These are phyloP conservation scores for Sebastes miniatus DNA, from an alignment of 2,797 vertebrate species.

Conservation along the genomic window DNA sequence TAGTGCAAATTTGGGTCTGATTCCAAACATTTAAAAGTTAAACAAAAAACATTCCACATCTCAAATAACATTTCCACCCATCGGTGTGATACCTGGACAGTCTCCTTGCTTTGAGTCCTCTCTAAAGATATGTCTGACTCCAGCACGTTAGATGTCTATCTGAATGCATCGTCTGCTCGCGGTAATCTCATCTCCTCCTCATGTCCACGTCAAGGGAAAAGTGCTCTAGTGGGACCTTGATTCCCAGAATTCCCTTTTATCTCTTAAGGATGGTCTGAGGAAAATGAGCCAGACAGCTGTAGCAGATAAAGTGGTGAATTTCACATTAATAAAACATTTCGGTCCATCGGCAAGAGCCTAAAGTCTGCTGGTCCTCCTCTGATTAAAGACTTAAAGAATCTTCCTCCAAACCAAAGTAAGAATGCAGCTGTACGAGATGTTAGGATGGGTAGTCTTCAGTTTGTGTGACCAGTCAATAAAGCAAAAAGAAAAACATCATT, in stretches of 20 bases:
- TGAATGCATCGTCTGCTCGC: constrained; percentile 27
- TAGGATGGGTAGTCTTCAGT: background rate
- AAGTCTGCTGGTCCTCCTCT: background rate
- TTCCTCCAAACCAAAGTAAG: background rate
- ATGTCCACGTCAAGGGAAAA: constrained; percentile 24
- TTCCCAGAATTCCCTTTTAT: constrained; percentile 71
- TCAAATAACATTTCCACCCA: background rate
- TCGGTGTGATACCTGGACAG: background rate
- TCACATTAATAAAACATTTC: constrained; percentile 31
- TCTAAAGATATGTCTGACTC: constrained; percentile 23
- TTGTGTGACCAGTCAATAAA: background rate
- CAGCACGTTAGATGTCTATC: constrained; percentile 48
- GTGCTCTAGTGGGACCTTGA: constrained; percentile 33
- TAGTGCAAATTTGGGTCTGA: background rate
- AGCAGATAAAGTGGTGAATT: constrained; percentile 25
- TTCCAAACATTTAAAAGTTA: background rate
- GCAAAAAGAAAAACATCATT: background rate
- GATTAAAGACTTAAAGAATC: background rate
- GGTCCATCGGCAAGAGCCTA: background rate
- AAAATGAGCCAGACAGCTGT: constrained; percentile 12
- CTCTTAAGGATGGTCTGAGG: constrained; percentile 30
- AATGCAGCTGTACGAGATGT: background rate
- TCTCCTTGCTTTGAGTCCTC: constrained; percentile 24
- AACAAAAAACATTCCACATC: background rate
- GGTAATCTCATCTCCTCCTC: constrained; percentile 64